Conservation (phyloP, 2,797 vertebrate genomes). For the Spea hammondii region DNA sequence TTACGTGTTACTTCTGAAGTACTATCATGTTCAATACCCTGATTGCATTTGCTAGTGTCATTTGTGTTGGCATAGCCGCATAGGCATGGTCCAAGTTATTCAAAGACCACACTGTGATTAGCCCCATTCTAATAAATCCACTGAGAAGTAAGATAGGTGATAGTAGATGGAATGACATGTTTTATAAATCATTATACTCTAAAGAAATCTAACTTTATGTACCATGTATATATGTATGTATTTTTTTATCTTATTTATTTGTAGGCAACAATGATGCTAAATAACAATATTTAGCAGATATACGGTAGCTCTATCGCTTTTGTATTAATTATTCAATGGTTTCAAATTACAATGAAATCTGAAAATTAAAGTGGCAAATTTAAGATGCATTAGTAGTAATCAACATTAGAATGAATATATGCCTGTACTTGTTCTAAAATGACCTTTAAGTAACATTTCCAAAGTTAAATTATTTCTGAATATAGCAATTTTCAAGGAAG, state of each 20-base stretch:
- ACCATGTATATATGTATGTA: too few species aligned
- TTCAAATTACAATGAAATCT: constrained; percentile 17
- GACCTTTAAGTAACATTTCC: constrained; percentile 48
- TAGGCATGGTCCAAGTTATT: too few species aligned
- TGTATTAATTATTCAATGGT: constrained; percentile 41
- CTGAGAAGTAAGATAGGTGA: too few species aligned
- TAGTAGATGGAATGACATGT: too few species aligned
- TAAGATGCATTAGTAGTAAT: constrained; percentile 33
- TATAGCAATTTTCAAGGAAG: constrained; percentile 6
- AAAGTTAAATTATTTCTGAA: constrained; percentile 25
- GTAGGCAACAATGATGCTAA: not conserved
- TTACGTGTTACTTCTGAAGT: too few species aligned
- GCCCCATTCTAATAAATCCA: too few species aligned
- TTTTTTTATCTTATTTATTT: not conserved
- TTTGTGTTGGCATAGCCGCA: too few species aligned
- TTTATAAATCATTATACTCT: too few species aligned
- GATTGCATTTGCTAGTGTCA: too few species aligned
- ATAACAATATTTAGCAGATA: constrained; percentile 6
- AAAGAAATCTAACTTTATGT: too few species aligned
- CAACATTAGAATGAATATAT: constrained; percentile 18
- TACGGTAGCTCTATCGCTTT: constrained; percentile 23
- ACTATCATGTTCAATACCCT: too few species aligned
- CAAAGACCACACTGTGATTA: too few species aligned
- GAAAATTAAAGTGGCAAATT: constrained; percentile 11
- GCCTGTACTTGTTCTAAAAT: constrained; percentile 7